Base-by-base conservation (phyloP, 2,888 invertebrate species). In the Spatulosminthurus flaviceps region DNA sequence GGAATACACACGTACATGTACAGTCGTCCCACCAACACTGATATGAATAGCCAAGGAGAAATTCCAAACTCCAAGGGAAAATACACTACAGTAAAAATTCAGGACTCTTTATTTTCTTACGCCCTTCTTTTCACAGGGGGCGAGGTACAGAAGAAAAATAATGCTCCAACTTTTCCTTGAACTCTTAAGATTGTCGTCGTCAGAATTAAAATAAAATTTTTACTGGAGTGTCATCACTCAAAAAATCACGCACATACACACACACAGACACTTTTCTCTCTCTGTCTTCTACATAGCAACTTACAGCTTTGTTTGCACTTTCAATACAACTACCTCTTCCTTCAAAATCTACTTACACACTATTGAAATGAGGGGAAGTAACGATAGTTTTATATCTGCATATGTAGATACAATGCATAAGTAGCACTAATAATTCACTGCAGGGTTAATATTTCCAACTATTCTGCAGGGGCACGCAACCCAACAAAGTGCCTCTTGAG, bases 281-380 rank as follows among this genome's bases (percentile, higher is more conserved):
- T 21, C 67, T 28, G 28, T 28, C 26, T 67, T 28, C 70, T n/a
- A 41, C 34, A 70, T 70, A 41, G 41, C 28, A 21, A 34, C 41
- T 51, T n/a, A 67, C 26, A 24, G 67, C 19, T n/a, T 41, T 70
- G 70, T 70, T 70, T 70, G 70, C 70, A 70, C 70, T 70, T 70
- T 70, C 70, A 70, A 29, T 29, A 70, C 21, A 70, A 51, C 51
- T 13, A 70, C 42, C 41, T 70, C 7, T n/a, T 29, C 41, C 41
- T 70, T 70, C 70, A 29, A 69, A 5, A 67, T 28, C 70, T 34
- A 70, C 67, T 67, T 67, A 29, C 4, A 24, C 26, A 67, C 67
- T 24, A 51, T n/a, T 51, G 51, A 5, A 51, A 51, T 51, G 51
- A n/a, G 16, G 51, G 16, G 19, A 51, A 16, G 51, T 19, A 51